Evolutionary conservation across 1,140 invertebrate genomes (phyloP).

Genomic region (Diachasma alloeum): DNA sequence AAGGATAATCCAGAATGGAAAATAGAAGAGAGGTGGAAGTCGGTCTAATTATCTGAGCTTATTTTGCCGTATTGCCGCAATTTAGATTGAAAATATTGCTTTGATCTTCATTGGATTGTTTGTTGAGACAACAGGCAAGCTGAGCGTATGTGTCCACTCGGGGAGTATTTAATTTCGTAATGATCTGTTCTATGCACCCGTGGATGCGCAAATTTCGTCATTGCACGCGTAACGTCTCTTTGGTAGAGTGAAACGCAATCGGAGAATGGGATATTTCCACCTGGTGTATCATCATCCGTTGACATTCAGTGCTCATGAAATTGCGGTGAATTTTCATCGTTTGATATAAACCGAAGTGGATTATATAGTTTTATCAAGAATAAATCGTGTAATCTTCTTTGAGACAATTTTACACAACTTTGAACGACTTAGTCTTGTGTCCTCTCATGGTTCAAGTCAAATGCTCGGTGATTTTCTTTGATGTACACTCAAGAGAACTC

Average conservation of each 20-base stretch:
- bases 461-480: background rate
- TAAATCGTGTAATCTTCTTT: background rate
- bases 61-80: background rate
- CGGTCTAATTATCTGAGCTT: background rate
- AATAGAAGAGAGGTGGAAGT: background rate
- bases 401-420: background rate
- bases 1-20: background rate
- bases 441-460: background rate
- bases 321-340: background rate
- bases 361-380: background rate
- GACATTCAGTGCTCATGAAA: background rate
- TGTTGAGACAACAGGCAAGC: background rate
- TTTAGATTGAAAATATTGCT: background rate
- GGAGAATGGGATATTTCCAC: slow-evolving; percentile 4
- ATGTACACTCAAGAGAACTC: background rate
- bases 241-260: background rate
- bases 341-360: too few relatives aligned
- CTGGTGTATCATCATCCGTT: background rate
- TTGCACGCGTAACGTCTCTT: background rate
- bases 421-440: background rate
- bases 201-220: slow-evolving; percentile 1
- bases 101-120: background rate
- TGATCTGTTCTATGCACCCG: background rate
- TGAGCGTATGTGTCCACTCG: background rate
- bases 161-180: background rate